Conservation (phyloP, 2,113 vertebrate species). For the Pithys albifrons region DNA sequence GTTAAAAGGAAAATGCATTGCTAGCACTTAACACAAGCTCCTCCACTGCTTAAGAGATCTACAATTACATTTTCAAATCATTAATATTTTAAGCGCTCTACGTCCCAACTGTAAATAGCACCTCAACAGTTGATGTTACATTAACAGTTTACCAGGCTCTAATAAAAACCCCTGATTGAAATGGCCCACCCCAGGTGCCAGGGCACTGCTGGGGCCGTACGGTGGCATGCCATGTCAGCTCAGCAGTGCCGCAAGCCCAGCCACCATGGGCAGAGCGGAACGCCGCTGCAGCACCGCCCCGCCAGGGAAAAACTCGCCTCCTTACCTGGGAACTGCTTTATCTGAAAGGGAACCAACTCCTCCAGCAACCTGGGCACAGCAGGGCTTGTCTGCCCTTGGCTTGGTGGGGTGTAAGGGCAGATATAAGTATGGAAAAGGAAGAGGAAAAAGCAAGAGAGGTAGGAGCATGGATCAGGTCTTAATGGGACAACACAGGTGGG, state of each 20-base stretch:
- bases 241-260: not conserved
- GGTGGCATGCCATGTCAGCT: not conserved
- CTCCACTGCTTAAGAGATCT: constrained; percentile 72
- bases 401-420: not conserved
- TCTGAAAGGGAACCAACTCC: constrained; percentile 49
- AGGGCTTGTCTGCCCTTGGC: not conserved
- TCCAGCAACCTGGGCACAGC: constrained; percentile 27
- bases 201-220: not conserved
- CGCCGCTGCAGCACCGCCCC: not conserved
- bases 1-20: constrained; percentile 67
- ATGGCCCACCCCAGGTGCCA: not conserved
- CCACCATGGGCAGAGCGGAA: not conserved
- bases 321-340: constrained; percentile 48
- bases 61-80: constrained; percentile 74
- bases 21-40: constrained; percentile 72
- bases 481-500: not conserved
- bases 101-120: constrained; percentile 66
- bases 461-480: not conserved
- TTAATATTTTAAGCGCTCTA: constrained; percentile 77
- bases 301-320: not conserved
- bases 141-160: not conserved
- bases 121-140: not conserved
- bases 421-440: rapidly evolving
- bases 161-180: not conserved
- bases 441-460: not conserved